Percentiles rank a stretch among this genome's conserved stretches.
These are phyloP conservation scores for Halotydeus destructor DNA, from an alignment of 1,140 invertebrate species.

Conservation along the genomic window DNA sequence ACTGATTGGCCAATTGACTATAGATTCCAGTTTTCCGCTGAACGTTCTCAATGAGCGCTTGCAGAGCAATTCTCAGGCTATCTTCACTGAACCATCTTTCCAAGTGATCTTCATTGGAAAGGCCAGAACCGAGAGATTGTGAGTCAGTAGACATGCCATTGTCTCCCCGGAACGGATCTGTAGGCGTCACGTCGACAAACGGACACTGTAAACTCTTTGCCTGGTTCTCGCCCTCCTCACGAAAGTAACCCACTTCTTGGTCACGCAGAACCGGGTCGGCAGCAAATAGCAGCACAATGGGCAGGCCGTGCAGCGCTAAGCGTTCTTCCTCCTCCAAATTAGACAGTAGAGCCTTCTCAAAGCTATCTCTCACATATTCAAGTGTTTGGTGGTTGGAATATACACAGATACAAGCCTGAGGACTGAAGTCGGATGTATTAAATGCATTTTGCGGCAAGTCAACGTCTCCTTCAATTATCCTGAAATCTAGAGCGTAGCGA, in stretches of 20 bases:
- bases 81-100: slow-evolving; percentile 31
- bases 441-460: slow-evolving; percentile 40
- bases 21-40: slow-evolving; percentile 35
- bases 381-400: slow-evolving; percentile 77
- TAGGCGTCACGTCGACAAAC: slow-evolving; percentile 57
- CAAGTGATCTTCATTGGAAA: slow-evolving; percentile 14
- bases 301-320: slow-evolving; percentile 58
- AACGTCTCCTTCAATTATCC: slow-evolving; percentile 64
- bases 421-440: slow-evolving; percentile 47
- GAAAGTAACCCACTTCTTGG: slow-evolving; percentile 52
- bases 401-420: slow-evolving; percentile 43
- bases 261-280: slow-evolving; percentile 61
- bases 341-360: slow-evolving; percentile 72
- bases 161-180: slow-evolving; percentile 22
- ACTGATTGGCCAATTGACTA: slow-evolving; percentile 30
- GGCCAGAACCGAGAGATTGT: slow-evolving; percentile 10
- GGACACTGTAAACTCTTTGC: slow-evolving; percentile 69
- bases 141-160: slow-evolving; percentile 12
- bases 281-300: slow-evolving; percentile 70
- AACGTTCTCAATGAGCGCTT: slow-evolving; percentile 48
- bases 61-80: slow-evolving; percentile 47
- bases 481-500: slow-evolving; percentile 58
- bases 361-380: slow-evolving; percentile 69
- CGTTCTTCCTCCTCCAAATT: slow-evolving; percentile 69
- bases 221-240: slow-evolving; percentile 70